These are phyloP conservation scores for western clawed frog (Xenopus tropicalis) DNA, from an alignment of 2,113 vertebrate genomes.

Conservation along the genomic window DNA sequence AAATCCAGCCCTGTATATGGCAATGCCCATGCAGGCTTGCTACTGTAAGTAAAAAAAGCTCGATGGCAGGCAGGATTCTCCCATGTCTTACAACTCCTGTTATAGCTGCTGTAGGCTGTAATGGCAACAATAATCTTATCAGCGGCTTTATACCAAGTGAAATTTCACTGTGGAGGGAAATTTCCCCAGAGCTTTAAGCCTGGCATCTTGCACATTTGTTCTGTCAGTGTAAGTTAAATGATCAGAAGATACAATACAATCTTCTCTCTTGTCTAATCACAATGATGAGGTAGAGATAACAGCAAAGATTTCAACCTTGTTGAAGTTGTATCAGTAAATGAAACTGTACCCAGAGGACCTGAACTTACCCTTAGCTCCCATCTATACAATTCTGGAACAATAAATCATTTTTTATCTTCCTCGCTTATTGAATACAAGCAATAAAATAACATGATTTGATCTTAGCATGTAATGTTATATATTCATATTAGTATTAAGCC, in stretches of 20 bases:
- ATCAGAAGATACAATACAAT: constrained; percentile 17
- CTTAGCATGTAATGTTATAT: no score
- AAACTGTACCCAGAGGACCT: background rate
- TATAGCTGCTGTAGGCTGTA: constrained; percentile 16
- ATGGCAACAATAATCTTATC: constrained; percentile 18
- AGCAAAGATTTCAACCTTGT: background rate
- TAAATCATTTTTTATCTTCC: background rate
- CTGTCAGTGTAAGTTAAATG: constrained; percentile 36
- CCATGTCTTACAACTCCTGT: background rate
- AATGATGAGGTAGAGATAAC: background rate
- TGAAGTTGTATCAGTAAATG: background rate
- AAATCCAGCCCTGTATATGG: no score
- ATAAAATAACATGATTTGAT: no score
- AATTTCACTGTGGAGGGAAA: constrained; percentile 16
- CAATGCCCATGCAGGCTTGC: no score
- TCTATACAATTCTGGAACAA: background rate
- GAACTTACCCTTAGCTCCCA: background rate
- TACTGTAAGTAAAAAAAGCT: background rate
- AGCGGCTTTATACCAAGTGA: constrained; percentile 16
- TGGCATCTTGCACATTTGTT: constrained; percentile 32
- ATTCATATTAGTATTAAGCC: no score
- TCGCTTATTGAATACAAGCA: no score
- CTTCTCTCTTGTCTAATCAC: constrained; percentile 22
- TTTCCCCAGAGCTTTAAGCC: constrained; percentile 29
- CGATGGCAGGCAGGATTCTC: constrained; percentile 1